A percentile compares a stretch with the other conserved stretches of the same genome.
These are phyloP conservation scores for Hydriomena furcata DNA, from an alignment of 2,888 invertebrate species.

Conservation along the genomic window DNA sequence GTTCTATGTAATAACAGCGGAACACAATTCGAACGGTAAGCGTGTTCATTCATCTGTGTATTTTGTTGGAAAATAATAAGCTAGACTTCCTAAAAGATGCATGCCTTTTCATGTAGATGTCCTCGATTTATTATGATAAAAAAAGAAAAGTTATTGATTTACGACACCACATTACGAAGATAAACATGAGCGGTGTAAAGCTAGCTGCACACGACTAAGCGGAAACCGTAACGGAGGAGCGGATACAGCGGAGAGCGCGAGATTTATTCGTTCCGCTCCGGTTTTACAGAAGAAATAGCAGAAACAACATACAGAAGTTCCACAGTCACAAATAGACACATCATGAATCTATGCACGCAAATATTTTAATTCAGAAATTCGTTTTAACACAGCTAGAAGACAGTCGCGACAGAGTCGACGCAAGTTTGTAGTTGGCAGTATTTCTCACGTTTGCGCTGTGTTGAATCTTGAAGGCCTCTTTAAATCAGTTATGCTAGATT, in stretches of 20 bases:
- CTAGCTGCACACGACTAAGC: constrained; percentile 28
- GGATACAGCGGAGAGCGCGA: constrained; percentile 31
- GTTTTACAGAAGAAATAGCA: constrained; percentile 6
- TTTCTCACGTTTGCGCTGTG: not conserved
- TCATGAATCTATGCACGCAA: no score
- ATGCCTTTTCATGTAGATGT: constrained; percentile 5
- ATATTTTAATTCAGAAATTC: no score
- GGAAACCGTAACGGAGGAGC: constrained; percentile 26
- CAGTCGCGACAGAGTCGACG: no score
- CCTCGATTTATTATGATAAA: constrained; percentile 21
- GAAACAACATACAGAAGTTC: not conserved
- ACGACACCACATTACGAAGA: constrained; percentile 23
- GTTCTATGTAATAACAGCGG: not conserved
- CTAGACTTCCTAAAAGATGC: no score
- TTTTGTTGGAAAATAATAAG: no score
- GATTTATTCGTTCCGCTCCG: constrained; percentile 37
- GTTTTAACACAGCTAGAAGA: no score
- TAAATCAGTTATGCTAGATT: no score
- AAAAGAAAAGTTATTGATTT: constrained; percentile 27
- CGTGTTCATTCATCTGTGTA: no score
- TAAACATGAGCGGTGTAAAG: constrained; percentile 27
- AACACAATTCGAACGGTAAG: not conserved
- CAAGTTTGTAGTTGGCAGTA: not conserved
- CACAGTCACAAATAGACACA: not conserved
- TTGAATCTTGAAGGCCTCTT: no score